Conservation (phyloP, 2,888 invertebrate species). For the Teleogryllus oceanicus region DNA sequence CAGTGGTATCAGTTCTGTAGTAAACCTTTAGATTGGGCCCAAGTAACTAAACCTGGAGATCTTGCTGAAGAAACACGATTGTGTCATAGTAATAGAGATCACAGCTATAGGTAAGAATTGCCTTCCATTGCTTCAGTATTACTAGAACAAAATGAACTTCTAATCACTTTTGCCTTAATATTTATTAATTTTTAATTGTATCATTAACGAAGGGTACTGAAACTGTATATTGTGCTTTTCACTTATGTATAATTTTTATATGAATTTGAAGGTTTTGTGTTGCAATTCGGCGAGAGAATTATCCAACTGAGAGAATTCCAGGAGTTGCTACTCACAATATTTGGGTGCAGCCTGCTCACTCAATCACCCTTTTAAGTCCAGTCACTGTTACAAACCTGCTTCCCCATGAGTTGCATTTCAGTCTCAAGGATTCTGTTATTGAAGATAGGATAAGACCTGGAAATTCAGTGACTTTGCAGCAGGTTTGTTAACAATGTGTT, state of each 20-base stretch:
- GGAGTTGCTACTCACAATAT: slow-evolving; percentile 43
- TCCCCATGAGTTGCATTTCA: slow-evolving; percentile 71
- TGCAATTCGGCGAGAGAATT: slow-evolving; percentile 74
- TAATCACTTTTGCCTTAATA: no score
- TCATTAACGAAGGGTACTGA: no score
- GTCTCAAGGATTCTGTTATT: slow-evolving; percentile 21
- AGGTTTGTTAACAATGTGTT: not conserved
- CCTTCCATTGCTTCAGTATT: no score
- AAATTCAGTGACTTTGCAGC: slow-evolving; percentile 4
- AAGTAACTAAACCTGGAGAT: slow-evolving; percentile 53
- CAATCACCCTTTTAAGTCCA: slow-evolving; percentile 78
- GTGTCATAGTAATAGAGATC: slow-evolving; percentile 50
- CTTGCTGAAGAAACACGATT: slow-evolving; percentile 47
- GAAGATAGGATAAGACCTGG: slow-evolving; percentile 5
- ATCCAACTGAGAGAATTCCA: slow-evolving; percentile 60
- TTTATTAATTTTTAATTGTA: no score
- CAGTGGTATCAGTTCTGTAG: slow-evolving; percentile 46
- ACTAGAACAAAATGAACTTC: no score
- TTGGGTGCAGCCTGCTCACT: slow-evolving; percentile 73
- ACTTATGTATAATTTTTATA: slow-evolving; percentile 3
- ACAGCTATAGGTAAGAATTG: slow-evolving; percentile 48
- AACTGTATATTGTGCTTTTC: no score
- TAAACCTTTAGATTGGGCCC: slow-evolving; percentile 60
- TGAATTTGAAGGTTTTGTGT: slow-evolving; percentile 65
- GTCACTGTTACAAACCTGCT: slow-evolving; percentile 82